Percentiles rank a stretch among this genome's conserved stretches.
phyloP scores from a whole-genome alignment of 2,113 vertebrate genomes.

The Dissostichus mawsoni region DNA sequence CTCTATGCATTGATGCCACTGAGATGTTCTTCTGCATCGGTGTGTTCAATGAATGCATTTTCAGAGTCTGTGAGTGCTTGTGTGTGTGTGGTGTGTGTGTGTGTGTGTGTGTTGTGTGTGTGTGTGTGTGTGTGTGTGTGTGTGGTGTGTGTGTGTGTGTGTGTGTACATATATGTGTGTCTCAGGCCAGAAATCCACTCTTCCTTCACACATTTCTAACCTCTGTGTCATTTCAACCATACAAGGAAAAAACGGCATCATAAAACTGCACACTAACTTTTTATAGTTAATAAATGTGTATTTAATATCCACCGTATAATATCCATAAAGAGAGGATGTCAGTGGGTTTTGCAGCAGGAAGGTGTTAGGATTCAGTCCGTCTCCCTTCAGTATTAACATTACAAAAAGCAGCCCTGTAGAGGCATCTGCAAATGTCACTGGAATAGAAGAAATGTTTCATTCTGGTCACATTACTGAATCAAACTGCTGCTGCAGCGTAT shows the following conservation, averaged over 20 bases:
- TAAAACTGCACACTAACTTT: too few relatives aligned
- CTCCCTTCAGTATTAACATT: too few relatives aligned
- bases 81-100: neutral
- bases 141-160: neutral
- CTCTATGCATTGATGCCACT: neutral
- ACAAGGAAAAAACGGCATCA: too few relatives aligned
- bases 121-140: too few relatives aligned
- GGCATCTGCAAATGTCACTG: too few relatives aligned
- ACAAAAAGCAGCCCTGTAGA: neutral
- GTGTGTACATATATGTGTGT: too few relatives aligned
- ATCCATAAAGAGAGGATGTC: neutral
- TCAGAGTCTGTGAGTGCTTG: neutral
- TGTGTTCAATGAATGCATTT: slow-evolving; percentile 5
- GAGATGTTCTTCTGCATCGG: neutral
- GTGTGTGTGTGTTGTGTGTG: neutral
- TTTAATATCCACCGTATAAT: too few relatives aligned
- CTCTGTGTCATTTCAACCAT: too few relatives aligned
- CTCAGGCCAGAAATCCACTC: too few relatives aligned
- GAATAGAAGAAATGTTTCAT: neutral
- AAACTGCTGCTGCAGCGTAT: neutral
- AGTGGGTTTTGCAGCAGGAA: neutral
- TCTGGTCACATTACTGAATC: neutral
- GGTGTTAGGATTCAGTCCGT: neutral
- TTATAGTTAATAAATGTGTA: too few relatives aligned
- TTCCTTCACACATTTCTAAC: too few relatives aligned